Conservation (phyloP, 2,113 vertebrate species). For the Marmota flaviventris region DNA sequence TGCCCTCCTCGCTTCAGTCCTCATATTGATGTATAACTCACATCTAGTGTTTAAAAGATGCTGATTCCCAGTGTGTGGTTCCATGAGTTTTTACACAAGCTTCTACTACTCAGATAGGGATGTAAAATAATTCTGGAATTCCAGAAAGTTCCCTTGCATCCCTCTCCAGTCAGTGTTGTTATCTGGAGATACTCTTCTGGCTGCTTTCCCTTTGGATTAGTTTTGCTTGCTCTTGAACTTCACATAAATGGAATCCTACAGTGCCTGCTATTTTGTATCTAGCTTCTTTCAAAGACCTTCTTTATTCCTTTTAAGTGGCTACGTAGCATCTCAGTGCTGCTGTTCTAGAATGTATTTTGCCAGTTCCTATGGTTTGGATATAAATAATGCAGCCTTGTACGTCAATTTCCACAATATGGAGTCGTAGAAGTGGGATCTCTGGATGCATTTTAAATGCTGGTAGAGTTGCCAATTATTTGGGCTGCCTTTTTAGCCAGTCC, state of each 20-base stretch:
- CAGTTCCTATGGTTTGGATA: neutral
- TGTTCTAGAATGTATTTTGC: neutral
- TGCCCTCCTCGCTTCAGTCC: neutral
- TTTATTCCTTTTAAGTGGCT: neutral
- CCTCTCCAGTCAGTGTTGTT: neutral
- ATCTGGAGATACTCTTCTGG: neutral
- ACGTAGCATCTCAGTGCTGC: neutral
- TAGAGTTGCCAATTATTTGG: neutral
- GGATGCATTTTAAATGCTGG: neutral
- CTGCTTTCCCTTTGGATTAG: neutral
- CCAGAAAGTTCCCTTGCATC: neutral
- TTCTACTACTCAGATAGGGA: neutral
- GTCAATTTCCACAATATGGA: neutral
- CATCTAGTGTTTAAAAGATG: neutral
- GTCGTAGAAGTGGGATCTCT: neutral
- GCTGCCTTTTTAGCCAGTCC: neutral
- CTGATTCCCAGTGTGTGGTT: neutral
- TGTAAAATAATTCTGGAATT: neutral
- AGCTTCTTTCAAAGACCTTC: neutral
- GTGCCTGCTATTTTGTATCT: neutral
- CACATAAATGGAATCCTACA: neutral
- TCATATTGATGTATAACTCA: neutral
- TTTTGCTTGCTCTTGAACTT: slow-evolving; percentile 12
- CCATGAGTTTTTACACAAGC: neutral
- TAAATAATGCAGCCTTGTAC: neutral